Conservation (phyloP, 2,888 invertebrate species). For the Drosophila leonis region DNA sequence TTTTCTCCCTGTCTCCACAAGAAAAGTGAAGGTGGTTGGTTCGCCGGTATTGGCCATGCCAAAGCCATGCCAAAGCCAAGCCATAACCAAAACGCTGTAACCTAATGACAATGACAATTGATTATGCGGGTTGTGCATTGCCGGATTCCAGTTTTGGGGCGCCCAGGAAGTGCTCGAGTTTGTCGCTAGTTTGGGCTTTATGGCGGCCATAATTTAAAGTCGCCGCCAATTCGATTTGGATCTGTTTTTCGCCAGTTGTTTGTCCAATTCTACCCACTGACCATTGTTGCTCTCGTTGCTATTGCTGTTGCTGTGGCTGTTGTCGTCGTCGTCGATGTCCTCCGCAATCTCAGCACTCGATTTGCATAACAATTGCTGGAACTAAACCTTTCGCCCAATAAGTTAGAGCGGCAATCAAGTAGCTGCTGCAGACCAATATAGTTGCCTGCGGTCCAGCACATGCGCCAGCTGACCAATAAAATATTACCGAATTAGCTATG, state of each 20-base stretch:
- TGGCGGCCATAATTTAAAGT: constrained; percentile 70
- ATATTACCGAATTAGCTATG: constrained; percentile 65
- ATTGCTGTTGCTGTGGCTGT: constrained; percentile 24
- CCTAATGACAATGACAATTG: constrained; percentile 79
- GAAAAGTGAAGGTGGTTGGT: constrained; percentile 70
- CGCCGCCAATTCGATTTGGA: constrained; percentile 67
- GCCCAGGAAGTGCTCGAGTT: constrained; percentile 62
- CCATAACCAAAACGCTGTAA: constrained; percentile 28
- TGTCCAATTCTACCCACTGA: constrained; percentile 71
- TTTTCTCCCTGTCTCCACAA: background rate
- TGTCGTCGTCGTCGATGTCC: constrained; percentile 32
- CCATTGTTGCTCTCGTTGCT: constrained; percentile 54
- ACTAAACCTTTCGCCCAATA: constrained; percentile 75
- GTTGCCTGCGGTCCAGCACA: constrained; percentile 40
- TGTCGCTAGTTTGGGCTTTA: constrained; percentile 55
- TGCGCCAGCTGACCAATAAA: constrained; percentile 59
- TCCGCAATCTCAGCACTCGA: constrained; percentile 67
- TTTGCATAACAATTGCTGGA: constrained; percentile 77
- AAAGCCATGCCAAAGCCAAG: constrained; percentile 18
- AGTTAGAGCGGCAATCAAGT: constrained; percentile 35
- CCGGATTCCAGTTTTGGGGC: constrained; percentile 35
- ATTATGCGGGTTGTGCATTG: constrained; percentile 61
- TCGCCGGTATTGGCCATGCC: constrained; percentile 50
- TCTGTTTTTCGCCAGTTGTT: constrained; percentile 55
- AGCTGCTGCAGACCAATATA: constrained; percentile 13